Evolutionary conservation across 2,888 invertebrate species (phyloP), one percentile per base, ranked within the genome.

Genomic region (Crematogaster levior): DNA sequence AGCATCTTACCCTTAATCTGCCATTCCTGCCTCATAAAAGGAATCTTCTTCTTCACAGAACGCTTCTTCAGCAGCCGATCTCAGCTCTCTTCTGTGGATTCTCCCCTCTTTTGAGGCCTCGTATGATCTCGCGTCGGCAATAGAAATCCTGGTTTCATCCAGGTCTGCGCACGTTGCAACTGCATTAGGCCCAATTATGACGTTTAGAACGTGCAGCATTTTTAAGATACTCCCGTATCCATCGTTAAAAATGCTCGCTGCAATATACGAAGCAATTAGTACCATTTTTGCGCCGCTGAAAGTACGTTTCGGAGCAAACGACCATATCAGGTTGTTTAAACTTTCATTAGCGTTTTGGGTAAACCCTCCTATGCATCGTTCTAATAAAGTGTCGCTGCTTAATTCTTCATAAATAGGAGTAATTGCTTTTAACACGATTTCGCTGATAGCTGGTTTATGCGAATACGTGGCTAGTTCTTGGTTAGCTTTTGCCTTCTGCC

Each of bases 161-260:
- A n/a, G 6, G 18, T 34, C 4, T n/a, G 15, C 9, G n/a, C 30
- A 60, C 34, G 15, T 18, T 60, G 34, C 60, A 34, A 60, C n/a
- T 18, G 60, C 60, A 60, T 60, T 60, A 5, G 34, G 34, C 27
- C 56, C 56, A 56, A 56, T 9, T 56, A 12, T 27, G 0, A 56
- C 5, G 6, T 56, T 56, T 15, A 60, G 5, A 7, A 60, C n/a
- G 34, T 34, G n/a, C 60, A 60, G 3, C 60, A 68, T 43, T 60
- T 72, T 56, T 21, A 74, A n/a, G 2, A 72, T 12, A 58, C 58
- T 72, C 18, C 7, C 30, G 40, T 43, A 72, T 4, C 58, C 72
- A 3, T 30, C 43, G n/a, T 72, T 58, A n/a, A 58, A 72, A 30
- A 72, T 72, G 37, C 72, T 72, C 18, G 58, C 58, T 58, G 58